Base-by-base conservation (phyloP, 2,888 invertebrate species). In the Sylvicola fuscatus region DNA sequence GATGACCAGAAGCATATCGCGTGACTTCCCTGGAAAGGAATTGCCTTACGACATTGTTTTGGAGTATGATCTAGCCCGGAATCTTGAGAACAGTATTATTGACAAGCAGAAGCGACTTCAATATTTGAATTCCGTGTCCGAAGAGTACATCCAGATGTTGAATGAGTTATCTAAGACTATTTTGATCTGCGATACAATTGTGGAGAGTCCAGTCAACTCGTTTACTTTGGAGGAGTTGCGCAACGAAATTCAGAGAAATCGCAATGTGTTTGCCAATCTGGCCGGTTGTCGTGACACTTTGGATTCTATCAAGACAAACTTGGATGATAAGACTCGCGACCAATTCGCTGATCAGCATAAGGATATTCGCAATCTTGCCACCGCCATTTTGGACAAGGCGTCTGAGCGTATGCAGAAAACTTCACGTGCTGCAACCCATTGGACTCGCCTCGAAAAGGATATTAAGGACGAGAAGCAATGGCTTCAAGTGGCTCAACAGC, bases 81-180 rank as follows among this genome's bases (percentile, higher is more conserved):
- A 72, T 44, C 64, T 81, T 6, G 80, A 81, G 43, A 71, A 75
- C 43, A 63, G 65, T 14, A 70, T 86, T 7, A 64, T 65, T 21
- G 62, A 66, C 5, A 81, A 86, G 58, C 66, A 81, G 40, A 82
- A 84, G 41, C 72, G 78, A 35, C 62, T 83, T 1, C 54, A 83
- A 4, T 82, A 84, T 50, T 53, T 81, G 14, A 64, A 79, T 16
- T 70, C 78, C 0, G 56, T 87, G 35, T 76, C 79, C 2, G 83
- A 84, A 47, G 87, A 89, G 51, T 89, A 89, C 50, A 82, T 82
- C 49, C 81, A 86, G 54, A 86, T 84, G 1, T 59, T 89, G 8
- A 77, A 78, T 49, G 87, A 89, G 52, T 84, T 87, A 46, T 72
- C 73, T 8, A 81, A 86, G 50, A 84, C 87, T 21, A 81, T 82